Evolutionary conservation across 2,113 vertebrate species (phyloP).

Genomic region (Zootoca vivipara): DNA sequence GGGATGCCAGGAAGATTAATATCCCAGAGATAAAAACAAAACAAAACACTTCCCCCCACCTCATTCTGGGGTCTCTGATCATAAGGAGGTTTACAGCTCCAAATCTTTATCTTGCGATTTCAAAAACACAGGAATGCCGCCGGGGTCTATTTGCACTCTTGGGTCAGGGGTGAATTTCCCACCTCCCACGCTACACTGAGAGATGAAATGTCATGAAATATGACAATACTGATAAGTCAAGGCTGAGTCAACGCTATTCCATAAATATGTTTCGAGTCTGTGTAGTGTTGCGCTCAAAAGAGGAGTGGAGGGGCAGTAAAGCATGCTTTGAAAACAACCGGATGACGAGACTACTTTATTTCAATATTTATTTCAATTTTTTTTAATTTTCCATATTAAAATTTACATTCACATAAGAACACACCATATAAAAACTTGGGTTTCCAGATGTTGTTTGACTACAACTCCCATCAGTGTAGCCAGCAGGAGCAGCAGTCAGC

Average conservation of each 20-base stretch:
- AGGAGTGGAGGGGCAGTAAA: slow-evolving; percentile 34
- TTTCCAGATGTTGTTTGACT: too few relatives aligned
- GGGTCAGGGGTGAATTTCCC: slow-evolving; percentile 60
- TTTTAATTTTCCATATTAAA: too few relatives aligned
- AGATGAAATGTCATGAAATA: slow-evolving; percentile 65
- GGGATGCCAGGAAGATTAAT: slow-evolving; percentile 61
- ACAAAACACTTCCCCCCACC: too few relatives aligned
- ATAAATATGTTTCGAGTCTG: slow-evolving; percentile 30
- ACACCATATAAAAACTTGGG: too few relatives aligned
- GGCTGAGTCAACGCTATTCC: slow-evolving; percentile 14
- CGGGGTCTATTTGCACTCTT: slow-evolving; percentile 55
- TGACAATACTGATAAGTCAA: slow-evolving; percentile 35
- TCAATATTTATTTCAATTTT: background rate
- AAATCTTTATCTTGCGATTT: slow-evolving; percentile 52
- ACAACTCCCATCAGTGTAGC: too few relatives aligned
- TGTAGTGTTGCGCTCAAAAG: slow-evolving; percentile 39
- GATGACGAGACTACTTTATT: background rate
- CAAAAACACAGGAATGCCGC: slow-evolving; percentile 64
- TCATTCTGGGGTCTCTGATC: slow-evolving; percentile 64
- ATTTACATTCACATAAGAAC: too few relatives aligned
- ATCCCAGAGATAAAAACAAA: slow-evolving; percentile 25
- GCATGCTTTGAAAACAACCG: background rate
- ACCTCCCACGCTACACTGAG: slow-evolving; percentile 36
- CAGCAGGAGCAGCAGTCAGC: too few relatives aligned
- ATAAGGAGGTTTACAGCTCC: slow-evolving; percentile 60